Conservation (phyloP, 2,888 invertebrate species). For the Andrena bucephala region DNA sequence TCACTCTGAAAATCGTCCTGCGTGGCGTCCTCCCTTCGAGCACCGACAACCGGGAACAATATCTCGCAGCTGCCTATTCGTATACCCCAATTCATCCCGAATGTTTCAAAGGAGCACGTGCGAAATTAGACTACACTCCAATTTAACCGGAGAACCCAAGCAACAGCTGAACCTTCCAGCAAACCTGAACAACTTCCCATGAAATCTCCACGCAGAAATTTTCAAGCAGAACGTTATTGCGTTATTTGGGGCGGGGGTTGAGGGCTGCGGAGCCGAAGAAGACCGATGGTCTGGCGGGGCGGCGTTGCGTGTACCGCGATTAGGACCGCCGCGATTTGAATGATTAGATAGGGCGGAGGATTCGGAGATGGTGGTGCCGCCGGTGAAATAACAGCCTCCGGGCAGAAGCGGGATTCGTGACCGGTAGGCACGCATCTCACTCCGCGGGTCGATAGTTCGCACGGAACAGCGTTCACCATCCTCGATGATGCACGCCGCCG, state of each 20-base stretch:
- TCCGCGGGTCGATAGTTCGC: conserved; percentile 71
- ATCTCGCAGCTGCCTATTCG: too few species aligned
- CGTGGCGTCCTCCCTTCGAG: not conserved
- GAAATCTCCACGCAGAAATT: too few species aligned
- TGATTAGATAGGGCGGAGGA: conserved; percentile 79
- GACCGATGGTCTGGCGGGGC: conserved; percentile 24
- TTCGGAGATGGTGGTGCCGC: conserved; percentile 71
- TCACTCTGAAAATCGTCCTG: conserved; percentile 46
- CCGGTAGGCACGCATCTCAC: conserved; percentile 75
- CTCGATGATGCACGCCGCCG: conserved; percentile 8
- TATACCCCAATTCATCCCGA: too few species aligned
- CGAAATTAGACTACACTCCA: not conserved
- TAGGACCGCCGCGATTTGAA: conserved; percentile 78
- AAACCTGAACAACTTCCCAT: too few species aligned
- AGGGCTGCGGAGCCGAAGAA: conserved; percentile 38
- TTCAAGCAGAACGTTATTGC: conserved; percentile 52
- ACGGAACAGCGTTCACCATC: conserved; percentile 30
- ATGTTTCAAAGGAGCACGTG: not conserved
- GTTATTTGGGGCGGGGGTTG: conserved; percentile 51
- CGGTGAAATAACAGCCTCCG: conserved; percentile 81
- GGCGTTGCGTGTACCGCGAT: conserved; percentile 62
- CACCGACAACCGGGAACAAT: too few species aligned
- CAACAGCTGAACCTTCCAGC: too few species aligned
- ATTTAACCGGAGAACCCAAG: not conserved
- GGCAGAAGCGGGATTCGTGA: conserved; percentile 73